These are phyloP conservation scores for Alviniconcha strummeri DNA, from an alignment of 2,888 invertebrate genomes.

Conservation along the genomic window DNA sequence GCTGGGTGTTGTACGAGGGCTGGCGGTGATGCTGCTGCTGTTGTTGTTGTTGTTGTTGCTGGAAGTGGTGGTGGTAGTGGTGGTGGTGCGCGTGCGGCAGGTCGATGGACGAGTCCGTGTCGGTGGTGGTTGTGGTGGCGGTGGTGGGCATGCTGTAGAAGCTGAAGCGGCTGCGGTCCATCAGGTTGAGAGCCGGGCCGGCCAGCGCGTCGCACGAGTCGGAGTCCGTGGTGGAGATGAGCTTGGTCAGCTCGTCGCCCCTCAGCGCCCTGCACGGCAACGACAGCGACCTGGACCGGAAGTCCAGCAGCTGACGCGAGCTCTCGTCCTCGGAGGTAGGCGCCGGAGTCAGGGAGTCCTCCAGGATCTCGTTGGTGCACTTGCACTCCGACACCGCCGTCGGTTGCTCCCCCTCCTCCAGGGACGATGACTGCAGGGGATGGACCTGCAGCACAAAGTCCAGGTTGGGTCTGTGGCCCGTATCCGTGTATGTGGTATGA, in stretches of 20 bases:
- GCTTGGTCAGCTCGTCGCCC: constrained; percentile 49
- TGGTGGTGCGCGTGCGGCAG: background rate
- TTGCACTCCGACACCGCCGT: background rate
- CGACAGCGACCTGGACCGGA: constrained; percentile 32
- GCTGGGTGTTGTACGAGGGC: background rate
- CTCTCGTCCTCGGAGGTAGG: constrained; percentile 48
- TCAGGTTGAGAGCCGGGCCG: constrained; percentile 20
- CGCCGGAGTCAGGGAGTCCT: constrained; percentile 29
- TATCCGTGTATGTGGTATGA: too few relatives aligned
- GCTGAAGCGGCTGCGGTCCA: constrained; percentile 23
- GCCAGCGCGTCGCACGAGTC: constrained; percentile 44
- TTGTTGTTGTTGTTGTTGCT: constrained; percentile 27
- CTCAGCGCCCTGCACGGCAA: constrained; percentile 22
- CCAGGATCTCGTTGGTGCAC: constrained; percentile 21
- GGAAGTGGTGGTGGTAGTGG: background rate
- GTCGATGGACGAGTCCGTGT: constrained; percentile 45
- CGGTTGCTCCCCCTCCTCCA: constrained; percentile 12
- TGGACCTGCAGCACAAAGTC: background rate
- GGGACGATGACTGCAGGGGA: background rate
- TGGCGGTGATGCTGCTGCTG: background rate
- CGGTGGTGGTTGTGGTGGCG: constrained; percentile 34
- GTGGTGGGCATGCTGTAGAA: constrained; percentile 28
- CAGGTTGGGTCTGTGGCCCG: background rate
- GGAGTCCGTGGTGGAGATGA: constrained; percentile 51
- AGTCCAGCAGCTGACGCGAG: constrained; percentile 25